Evolutionary conservation across 2,888 invertebrate species (phyloP), one percentile per base, ranked within the genome.

Genomic region (Rotaria magnacalcarata): DNA sequence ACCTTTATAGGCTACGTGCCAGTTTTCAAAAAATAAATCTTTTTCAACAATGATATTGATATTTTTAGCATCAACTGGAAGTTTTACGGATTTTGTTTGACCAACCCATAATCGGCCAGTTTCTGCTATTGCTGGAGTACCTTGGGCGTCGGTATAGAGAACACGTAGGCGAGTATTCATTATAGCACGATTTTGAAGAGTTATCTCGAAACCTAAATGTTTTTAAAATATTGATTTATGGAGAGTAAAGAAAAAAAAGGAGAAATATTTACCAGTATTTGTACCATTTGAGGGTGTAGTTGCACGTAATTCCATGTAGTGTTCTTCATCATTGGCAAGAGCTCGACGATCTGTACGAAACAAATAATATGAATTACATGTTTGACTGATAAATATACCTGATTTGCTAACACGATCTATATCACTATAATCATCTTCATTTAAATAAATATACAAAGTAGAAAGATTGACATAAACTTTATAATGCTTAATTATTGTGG

Each of bases 241-340:
- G 10, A 19, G 24, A 14, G 1, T n/a, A 16, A 19, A 34, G 34
- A 34, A 34, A 34, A 34, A 34, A 34, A 34, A 34, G 11, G 11
- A 34, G 2, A 6, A 56, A 21, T 67, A 16, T 67, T 6, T 19
- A 67, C 67, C 67, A 6, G 67, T 14, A 67, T 67, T 67, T 19
- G 67, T 41, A 6, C 19, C 67, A 34, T 41, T 67, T 34, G 67
- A 34, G 1, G 10, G 14, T 16, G 14, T 16, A 11, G 16, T 67
- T 67, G 67, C 67, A 67, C 67, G 67, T 27, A 67, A 16, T 67
- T 67, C 67, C 67, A 67, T 67, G 24, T 67, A 67, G 16, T 67
- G 67, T 34, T 24, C 60, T 11, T 60, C 52, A 4, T 16, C 67
- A 67, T 67, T 16, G 24, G 34, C 67, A 6, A 27, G 34, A 8